Evolutionary conservation across 2,888 invertebrate species (phyloP), one percentile per base, ranked within the genome.

Genomic region (Amphipyra tragopoginis): DNA sequence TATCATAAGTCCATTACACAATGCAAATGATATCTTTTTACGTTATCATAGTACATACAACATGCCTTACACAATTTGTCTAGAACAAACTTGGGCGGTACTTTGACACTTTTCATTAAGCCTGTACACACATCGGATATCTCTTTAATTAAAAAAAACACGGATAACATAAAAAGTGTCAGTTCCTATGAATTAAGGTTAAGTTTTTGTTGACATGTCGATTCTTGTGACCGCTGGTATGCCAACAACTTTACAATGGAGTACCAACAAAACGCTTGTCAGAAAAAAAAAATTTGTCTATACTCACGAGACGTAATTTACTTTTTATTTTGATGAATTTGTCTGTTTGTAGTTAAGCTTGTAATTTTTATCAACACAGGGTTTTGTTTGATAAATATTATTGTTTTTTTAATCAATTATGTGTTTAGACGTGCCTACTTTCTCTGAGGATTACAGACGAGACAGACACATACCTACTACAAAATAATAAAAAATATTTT

Each of bases 101-200:
- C 71, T 69, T 75, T 73, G 72, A 69, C 64, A 50, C 55, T 72
- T 56, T 59, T 73, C 72, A 79, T 81, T 81, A 85, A 83, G 75
- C 72, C 71, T 73, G 34, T 13, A 54, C 67, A 80, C 53, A 83
- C 79, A 77, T 67, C 36, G 59, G 62, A 72, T 80, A 82, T 74
- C 80, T 81, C 77, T 77, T 77, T 79, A 69, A 81, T 83, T 83
- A 80, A 83, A 85, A 86, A 83, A 82, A 85, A 85, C 80, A 81
- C 70, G 76, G 77, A 83, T 80, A 79, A 81, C 77, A 77, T 65
- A 74, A 80, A 78, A 79, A 78, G 83, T 86, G 83, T 81, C 77
- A 84, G 77, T 86, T 86, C 79, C 71, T 78, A 75, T 77, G 87
- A 86, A 86, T 86, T 82, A 79, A 85, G 83, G 76, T 75, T 70